A percentile compares a stretch with the other conserved stretches of the same genome.
phyloP scores from a whole-genome alignment of 2,797 vertebrate species.

The Sebastolobus altivelis region DNA sequence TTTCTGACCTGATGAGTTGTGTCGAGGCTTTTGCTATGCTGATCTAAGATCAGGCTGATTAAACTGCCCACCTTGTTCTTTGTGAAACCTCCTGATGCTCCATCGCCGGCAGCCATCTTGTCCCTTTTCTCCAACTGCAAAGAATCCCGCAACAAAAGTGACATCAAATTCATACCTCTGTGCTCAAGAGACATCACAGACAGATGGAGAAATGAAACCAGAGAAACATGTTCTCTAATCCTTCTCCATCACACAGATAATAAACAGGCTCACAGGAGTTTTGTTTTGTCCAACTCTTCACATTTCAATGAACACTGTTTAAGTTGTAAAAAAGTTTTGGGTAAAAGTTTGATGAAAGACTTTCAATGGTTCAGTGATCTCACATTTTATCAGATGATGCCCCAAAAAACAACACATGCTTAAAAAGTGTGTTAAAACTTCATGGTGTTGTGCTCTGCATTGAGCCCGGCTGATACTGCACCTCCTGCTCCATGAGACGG shows the following conservation, averaged over 20 bases:
- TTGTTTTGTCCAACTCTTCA: neutral
- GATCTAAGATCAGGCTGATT: neutral
- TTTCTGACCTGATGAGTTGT: too few relatives aligned
- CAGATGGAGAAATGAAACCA: neutral
- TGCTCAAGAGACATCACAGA: too few relatives aligned
- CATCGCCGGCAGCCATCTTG: conserved; percentile 60
- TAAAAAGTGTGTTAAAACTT: too few relatives aligned
- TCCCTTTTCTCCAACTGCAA: conserved; percentile 84
- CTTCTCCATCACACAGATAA: neutral
- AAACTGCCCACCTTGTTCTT: conserved; percentile 89
- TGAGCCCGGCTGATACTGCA: too few relatives aligned
- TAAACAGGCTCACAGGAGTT: neutral
- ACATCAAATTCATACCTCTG: neutral
- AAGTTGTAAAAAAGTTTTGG: too few relatives aligned
- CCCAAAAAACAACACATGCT: neutral
- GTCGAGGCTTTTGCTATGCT: too few relatives aligned
- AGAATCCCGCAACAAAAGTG: neutral
- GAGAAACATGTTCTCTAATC: neutral
- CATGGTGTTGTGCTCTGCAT: too few relatives aligned
- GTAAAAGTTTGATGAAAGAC: neutral
- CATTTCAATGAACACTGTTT: neutral
- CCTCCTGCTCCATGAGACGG: conserved; percentile 90
- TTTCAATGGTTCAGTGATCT: neutral
- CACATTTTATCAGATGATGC: neutral
- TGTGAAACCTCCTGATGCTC: conserved; percentile 84